Percentiles rank a stretch among this genome's conserved stretches.
Evolutionary conservation across 1,140 invertebrate species (phyloP).

Genomic region (Drosophila quadrilineata): DNA sequence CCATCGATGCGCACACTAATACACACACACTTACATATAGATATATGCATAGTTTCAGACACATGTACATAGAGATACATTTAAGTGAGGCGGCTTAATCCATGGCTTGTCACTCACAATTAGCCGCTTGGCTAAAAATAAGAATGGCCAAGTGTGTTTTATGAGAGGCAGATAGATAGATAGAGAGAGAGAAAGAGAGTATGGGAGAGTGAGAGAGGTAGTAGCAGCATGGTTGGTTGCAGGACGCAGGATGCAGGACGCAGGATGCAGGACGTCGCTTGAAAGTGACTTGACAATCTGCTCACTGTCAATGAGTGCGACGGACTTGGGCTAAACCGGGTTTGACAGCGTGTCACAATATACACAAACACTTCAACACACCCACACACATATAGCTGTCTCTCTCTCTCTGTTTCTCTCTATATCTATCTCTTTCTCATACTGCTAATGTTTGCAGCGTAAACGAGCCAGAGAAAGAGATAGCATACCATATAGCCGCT

Average conservation of each 20-base stretch:
- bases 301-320: conserved; percentile 48
- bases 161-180: too few relatives aligned
- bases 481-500: conserved; percentile 32
- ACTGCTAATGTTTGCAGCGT: not conserved
- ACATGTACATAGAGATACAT: not conserved
- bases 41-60: not conserved
- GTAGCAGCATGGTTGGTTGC: not conserved
- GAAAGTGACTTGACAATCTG: conserved; percentile 18
- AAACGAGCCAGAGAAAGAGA: conserved; percentile 14
- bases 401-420: conserved; percentile 3
- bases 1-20: conserved; percentile 50
- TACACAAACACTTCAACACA: conserved; percentile 29
- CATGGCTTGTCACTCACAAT: conserved; percentile 66
- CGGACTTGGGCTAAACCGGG: conserved; percentile 57
- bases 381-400: conserved; percentile 6
- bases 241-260: not conserved
- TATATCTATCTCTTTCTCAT: not conserved
- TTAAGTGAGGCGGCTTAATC: conserved; percentile 25
- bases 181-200: too few relatives aligned
- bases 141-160: conserved; percentile 24
- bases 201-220: not conserved
- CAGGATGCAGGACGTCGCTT: not conserved
- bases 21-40: conserved; percentile 25
- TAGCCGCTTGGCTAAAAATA: conserved; percentile 73
- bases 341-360: conserved; percentile 73